Conservation (phyloP, 2,113 vertebrate species). For the Hipposideros armiger region DNA sequence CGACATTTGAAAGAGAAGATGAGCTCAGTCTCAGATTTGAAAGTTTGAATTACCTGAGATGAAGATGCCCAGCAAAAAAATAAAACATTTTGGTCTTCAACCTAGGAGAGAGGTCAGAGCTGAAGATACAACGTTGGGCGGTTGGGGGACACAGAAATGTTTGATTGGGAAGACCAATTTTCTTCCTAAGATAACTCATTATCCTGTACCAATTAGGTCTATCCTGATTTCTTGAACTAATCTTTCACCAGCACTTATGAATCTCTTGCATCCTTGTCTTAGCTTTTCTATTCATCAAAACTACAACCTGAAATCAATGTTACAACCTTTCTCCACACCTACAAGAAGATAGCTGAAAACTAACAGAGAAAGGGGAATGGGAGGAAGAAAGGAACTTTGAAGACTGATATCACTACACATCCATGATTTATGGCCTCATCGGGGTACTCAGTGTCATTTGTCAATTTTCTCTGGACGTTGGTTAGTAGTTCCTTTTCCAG, state of each 20-base stretch:
- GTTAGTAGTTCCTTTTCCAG: neutral
- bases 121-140: neutral
- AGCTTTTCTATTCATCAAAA: neutral
- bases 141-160: neutral
- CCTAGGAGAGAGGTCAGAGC: neutral
- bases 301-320: neutral
- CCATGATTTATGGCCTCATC: neutral
- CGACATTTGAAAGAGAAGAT: slow-evolving; percentile 22
- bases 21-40: neutral
- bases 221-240: neutral
- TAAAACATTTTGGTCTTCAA: neutral
- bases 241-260: neutral
- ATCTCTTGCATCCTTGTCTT: slow-evolving; percentile 7
- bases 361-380: too few relatives aligned
- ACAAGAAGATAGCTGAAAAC: neutral
- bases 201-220: neutral
- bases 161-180: neutral
- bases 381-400: neutral
- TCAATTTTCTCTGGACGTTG: neutral
- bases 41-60: neutral
- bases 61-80: neutral
- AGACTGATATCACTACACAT: neutral
- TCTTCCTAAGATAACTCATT: neutral
- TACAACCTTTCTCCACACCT: neutral
- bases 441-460: neutral